phyloP scores from a whole-genome alignment of 1,140 invertebrate species.

The Macrocentrus cingulum region DNA sequence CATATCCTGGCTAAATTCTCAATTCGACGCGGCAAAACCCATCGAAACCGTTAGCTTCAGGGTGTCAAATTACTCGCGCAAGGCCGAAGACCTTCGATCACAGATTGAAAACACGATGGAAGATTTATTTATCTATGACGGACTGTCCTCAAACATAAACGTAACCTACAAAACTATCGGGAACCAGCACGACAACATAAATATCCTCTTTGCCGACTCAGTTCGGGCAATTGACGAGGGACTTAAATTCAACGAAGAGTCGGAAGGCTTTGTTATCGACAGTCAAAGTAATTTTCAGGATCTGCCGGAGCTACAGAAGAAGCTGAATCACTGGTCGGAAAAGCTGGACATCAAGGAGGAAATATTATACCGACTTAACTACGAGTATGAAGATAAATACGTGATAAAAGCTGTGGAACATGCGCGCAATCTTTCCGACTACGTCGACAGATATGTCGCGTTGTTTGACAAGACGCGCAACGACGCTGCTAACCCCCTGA shows the following conservation, averaged over 20 bases:
- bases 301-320: slow-evolving; percentile 43
- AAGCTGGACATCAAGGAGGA: slow-evolving; percentile 63
- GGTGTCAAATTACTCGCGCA: slow-evolving; percentile 41
- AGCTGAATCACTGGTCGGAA: slow-evolving; percentile 49
- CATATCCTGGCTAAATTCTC: slow-evolving; percentile 52
- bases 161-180: slow-evolving; percentile 36
- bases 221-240: slow-evolving; percentile 38
- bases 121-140: slow-evolving; percentile 48
- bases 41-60: slow-evolving; percentile 44
- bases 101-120: slow-evolving; percentile 48
- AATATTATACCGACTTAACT: slow-evolving; percentile 67
- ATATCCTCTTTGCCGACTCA: slow-evolving; percentile 35
- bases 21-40: slow-evolving; percentile 52
- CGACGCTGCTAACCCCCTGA: slow-evolving; percentile 69
- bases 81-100: slow-evolving; percentile 42
- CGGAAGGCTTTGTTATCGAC: slow-evolving; percentile 41
- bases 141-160: slow-evolving; percentile 46
- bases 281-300: slow-evolving; percentile 50
- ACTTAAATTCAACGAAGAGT: slow-evolving; percentile 41
- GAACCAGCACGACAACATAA: slow-evolving; percentile 34
- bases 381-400: slow-evolving; percentile 68
- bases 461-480: slow-evolving; percentile 69
- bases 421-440: slow-evolving; percentile 64
- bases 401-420: slow-evolving; percentile 69
- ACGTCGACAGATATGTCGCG: slow-evolving; percentile 66